These are phyloP conservation scores for Oenanthe melanoleuca DNA, from an alignment of 2,113 vertebrate species.

Conservation along the genomic window DNA sequence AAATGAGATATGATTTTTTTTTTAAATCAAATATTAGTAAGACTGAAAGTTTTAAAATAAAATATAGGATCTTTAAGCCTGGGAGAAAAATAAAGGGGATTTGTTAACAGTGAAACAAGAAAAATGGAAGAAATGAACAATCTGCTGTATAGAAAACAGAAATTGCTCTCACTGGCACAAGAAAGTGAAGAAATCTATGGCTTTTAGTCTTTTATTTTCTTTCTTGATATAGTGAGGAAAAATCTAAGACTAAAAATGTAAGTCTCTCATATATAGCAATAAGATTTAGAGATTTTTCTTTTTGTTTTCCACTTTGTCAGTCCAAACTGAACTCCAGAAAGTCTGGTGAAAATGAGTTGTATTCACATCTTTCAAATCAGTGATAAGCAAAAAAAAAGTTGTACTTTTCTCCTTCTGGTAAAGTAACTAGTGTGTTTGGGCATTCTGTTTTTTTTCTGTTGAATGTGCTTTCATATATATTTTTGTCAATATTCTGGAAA, in stretches of 20 bases:
- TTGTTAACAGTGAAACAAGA: background rate
- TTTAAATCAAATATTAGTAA: background rate
- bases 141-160: background rate
- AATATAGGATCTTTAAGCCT: background rate
- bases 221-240: background rate
- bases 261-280: background rate
- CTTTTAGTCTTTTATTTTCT: background rate
- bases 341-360: background rate
- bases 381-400: background rate
- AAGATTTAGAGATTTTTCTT: background rate
- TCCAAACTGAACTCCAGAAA: background rate
- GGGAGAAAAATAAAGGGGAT: background rate
- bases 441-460: background rate
- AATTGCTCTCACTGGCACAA: background rate
- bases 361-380: background rate
- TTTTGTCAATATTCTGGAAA: constrained; percentile 46
- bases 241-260: background rate
- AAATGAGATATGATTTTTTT: background rate
- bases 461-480: background rate
- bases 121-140: background rate
- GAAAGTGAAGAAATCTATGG: background rate
- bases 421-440: background rate
- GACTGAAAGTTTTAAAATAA: background rate
- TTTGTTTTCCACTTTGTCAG: background rate
- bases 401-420: background rate